Base-by-base conservation (phyloP, 2,797 vertebrate species). In the Phoebastria nigripes region DNA sequence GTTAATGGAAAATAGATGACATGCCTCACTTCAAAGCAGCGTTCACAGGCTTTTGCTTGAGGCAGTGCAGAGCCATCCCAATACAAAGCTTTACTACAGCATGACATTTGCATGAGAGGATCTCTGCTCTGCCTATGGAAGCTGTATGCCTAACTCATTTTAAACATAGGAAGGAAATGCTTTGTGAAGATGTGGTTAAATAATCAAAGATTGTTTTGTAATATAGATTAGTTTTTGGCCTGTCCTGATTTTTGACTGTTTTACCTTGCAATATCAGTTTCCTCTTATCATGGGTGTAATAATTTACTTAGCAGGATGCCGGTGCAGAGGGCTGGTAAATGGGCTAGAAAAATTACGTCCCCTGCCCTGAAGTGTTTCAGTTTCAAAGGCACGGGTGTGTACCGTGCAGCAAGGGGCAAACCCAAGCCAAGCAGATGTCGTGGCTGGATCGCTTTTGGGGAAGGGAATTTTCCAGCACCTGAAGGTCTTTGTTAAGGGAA, bases 381-480 rank as follows among this genome's bases (percentile, higher is more conserved):
- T 86, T 91, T 71, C 29, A 39, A 79, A 86, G 61, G 35, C 41
- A 77, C 2, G 19, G n/a, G 10, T 14, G 15, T 35, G 8, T 47
- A 31, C 44, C 4, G 0, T 54, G 24, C n/a, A 86, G 51, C 35
- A 71, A 0, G 3, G 41, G 41, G 26, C 24, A 91, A 94, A 52
- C 5, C 18, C n/a, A 39, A 69, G 39, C 4, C 21, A 65, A 72
- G 41, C 3, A 44, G 8, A 22, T 1, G 1, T 8, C 6, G n/a
- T 51, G 26, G 10, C 22, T 82, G 22, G 39, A 62, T 72, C 4
- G 1, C 33, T 88, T 84, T 42, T 1, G 3, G 8, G 54, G 15
- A 73, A 55, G 10, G 18, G 12, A 65, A 29, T 82, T 93, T 89
- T 78, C 4, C 2, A 51, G 54, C 28, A 76, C 3, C 1, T 9